These are phyloP conservation scores for Fulica atra DNA, from an alignment of 2,113 vertebrate genomes.

Conservation along the genomic window DNA sequence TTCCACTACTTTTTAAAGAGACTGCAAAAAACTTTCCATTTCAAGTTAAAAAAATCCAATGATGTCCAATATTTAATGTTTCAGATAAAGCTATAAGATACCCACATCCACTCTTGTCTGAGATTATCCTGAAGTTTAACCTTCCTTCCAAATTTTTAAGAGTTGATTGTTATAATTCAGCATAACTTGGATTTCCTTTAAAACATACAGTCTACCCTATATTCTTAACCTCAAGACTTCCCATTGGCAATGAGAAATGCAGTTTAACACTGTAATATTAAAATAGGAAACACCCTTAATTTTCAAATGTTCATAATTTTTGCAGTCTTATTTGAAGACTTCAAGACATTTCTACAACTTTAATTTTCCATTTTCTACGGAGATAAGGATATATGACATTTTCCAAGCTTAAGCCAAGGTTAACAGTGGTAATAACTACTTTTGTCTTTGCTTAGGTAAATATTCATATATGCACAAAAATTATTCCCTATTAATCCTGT, in stretches of 20 bases:
- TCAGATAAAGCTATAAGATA: background rate
- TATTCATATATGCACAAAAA: background rate
- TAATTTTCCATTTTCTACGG: background rate
- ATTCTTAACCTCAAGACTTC: background rate
- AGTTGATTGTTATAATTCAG: background rate
- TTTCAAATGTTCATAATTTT: background rate
- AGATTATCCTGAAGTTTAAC: background rate
- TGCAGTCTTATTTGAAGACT: background rate
- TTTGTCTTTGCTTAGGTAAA: background rate
- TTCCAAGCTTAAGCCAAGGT: background rate
- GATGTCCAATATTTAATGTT: accelerated
- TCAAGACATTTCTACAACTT: background rate
- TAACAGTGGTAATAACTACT: background rate
- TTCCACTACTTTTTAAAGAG: background rate
- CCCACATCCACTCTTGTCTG: background rate
- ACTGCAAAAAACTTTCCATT: background rate
- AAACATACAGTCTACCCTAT: background rate
- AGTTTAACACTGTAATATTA: background rate
- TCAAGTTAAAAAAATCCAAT: background rate
- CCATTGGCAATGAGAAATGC: background rate
- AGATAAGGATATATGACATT: background rate
- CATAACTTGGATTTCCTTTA: background rate
- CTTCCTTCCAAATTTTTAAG: background rate
- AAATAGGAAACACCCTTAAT: background rate
- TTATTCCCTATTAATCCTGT: background rate